Conservation (phyloP, 2,797 vertebrate species). For the Neosilurus mollespiculum region DNA sequence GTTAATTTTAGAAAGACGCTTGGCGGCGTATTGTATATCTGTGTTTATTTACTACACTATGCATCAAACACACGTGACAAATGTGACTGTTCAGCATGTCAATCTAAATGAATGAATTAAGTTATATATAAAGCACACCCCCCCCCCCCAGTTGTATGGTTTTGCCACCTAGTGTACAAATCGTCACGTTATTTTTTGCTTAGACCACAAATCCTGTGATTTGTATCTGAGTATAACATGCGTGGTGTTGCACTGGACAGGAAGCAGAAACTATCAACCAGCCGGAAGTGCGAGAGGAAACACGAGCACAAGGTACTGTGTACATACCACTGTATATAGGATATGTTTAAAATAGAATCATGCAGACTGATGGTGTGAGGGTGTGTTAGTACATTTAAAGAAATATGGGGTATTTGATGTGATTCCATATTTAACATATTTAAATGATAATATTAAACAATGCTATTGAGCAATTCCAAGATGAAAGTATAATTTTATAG, state of each 20-base stretch:
- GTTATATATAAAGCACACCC: not conserved
- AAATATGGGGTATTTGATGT: not conserved
- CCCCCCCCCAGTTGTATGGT: not conserved
- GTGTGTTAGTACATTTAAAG: not conserved
- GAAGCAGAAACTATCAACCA: slow-evolving; percentile 56
- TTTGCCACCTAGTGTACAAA: slow-evolving; percentile 6
- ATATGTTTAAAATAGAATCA: not conserved
- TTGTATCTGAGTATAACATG: not conserved
- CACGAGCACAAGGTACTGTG: slow-evolving; percentile 57
- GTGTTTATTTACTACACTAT: not conserved
- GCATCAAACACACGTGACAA: not conserved
- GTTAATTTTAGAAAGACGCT: not conserved
- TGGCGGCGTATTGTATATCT: not conserved
- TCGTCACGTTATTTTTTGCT: not conserved
- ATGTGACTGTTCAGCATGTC: not conserved
- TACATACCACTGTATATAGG: not conserved
- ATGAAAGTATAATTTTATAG: too few species aligned
- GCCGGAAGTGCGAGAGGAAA: slow-evolving; percentile 60
- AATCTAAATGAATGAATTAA: not conserved
- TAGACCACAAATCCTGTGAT: not conserved
- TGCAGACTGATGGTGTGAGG: not conserved
- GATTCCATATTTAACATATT: not conserved
- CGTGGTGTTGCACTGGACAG: slow-evolving; percentile 54
- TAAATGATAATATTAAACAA: not conserved
- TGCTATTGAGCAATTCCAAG: not conserved